Evolutionary conservation across 2,797 vertebrate genomes (phyloP).

Genomic region (Margarornis squamiger): DNA sequence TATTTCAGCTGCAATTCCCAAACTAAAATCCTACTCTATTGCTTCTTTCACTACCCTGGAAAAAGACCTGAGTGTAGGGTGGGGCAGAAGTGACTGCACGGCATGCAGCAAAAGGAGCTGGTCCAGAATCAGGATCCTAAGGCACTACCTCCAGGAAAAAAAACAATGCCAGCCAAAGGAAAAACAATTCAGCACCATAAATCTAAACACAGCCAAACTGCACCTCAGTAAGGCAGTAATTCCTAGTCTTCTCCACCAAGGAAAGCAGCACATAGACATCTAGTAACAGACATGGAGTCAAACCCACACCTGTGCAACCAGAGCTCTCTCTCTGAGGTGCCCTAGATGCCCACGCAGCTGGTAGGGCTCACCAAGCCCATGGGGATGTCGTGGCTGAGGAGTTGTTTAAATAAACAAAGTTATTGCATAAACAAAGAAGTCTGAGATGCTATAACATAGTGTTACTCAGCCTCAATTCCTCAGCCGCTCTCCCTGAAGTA

Average conservation of each 20-base stretch:
- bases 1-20: background rate
- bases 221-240: background rate
- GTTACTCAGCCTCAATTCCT: background rate
- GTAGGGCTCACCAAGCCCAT: background rate
- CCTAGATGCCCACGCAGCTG: background rate
- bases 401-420: background rate
- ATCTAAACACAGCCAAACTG: background rate
- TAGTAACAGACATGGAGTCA: background rate
- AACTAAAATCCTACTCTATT: background rate
- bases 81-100: background rate
- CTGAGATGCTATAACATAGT: background rate
- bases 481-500: background rate
- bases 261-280: background rate
- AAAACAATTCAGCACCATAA: background rate
- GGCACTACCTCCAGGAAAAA: background rate
- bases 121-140: background rate
- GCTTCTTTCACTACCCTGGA: background rate
- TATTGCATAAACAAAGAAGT: background rate
- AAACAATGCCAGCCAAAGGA: background rate
- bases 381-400: rapidly evolving
- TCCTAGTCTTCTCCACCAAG: rapidly evolving
- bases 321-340: background rate
- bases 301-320: background rate
- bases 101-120: background rate
- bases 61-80: background rate